Conservation (phyloP, 92 coral and sea anemone species). For the Isaurus tuberculatus region DNA sequence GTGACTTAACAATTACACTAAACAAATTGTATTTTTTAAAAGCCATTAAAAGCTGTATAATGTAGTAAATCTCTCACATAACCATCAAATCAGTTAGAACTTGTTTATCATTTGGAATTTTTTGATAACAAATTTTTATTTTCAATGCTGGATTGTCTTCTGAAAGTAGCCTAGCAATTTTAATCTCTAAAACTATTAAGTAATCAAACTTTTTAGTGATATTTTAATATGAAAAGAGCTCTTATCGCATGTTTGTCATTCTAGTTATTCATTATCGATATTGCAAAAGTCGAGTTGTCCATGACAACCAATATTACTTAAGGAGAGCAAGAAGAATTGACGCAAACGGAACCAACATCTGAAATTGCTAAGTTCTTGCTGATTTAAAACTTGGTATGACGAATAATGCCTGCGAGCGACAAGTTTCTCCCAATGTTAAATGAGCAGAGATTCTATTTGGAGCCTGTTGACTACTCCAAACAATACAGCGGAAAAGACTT, state of each 20-base stretch:
- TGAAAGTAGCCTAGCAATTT: not conserved
- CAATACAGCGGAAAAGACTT: constrained; percentile 12
- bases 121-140: not conserved
- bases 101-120: too few species aligned
- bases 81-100: too few species aligned
- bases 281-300: constrained; percentile 1
- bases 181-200: too few species aligned
- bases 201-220: not conserved
- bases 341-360: not conserved
- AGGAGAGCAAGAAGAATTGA: not conserved
- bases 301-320: constrained; percentile 7
- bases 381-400: not conserved
- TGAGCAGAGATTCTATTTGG: constrained; percentile 23
- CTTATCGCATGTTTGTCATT: constrained; percentile 3
- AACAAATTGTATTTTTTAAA: too few species aligned
- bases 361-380: not conserved
- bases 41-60: too few species aligned
- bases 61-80: too few species aligned
- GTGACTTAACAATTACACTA: too few species aligned
- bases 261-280: constrained; percentile 20
- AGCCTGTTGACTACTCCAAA: constrained; percentile 18
- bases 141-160: not conserved
- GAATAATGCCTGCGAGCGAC: constrained; percentile 15
- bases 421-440: constrained; percentile 20
- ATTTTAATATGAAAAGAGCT: not conserved